These are phyloP conservation scores for Gadopsis bispinosus DNA, from an alignment of 2,797 vertebrate species.

Conservation along the genomic window DNA sequence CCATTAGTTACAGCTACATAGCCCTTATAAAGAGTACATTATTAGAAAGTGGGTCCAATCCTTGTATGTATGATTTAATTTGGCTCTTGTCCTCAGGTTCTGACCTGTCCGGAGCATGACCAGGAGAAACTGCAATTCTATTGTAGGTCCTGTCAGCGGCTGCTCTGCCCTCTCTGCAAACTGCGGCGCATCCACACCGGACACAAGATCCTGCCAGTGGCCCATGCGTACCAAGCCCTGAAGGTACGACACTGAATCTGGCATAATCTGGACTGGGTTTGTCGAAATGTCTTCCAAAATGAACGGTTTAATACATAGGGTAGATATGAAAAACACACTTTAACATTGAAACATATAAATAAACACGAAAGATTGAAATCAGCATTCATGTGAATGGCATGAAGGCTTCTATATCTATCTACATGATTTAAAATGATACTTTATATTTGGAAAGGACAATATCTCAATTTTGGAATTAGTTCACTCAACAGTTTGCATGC, in stretches of 20 bases:
- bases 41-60: neutral
- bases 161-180: conserved; percentile 95
- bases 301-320: neutral
- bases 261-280: neutral
- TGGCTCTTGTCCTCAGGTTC: conserved; percentile 82
- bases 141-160: conserved; percentile 93
- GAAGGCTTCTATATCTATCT: neutral
- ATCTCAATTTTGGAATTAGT: neutral
- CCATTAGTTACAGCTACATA: neutral
- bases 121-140: conserved; percentile 96
- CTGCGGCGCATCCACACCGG: conserved; percentile 91
- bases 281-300: neutral
- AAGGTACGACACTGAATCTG: conserved; percentile 82
- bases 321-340: neutral
- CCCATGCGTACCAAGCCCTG: conserved; percentile 93
- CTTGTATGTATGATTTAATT: neutral
- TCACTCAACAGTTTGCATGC: neutral
- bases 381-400: neutral
- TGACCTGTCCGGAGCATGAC: conserved; percentile 94
- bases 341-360: neutral
- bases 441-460: neutral
- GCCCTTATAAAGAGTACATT: too few relatives aligned
- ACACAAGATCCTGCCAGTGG: conserved; percentile 93
- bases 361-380: neutral
- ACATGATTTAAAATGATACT: neutral